Base-by-base conservation (phyloP, 2,113 vertebrate species). In the Varanus salvator region DNA sequence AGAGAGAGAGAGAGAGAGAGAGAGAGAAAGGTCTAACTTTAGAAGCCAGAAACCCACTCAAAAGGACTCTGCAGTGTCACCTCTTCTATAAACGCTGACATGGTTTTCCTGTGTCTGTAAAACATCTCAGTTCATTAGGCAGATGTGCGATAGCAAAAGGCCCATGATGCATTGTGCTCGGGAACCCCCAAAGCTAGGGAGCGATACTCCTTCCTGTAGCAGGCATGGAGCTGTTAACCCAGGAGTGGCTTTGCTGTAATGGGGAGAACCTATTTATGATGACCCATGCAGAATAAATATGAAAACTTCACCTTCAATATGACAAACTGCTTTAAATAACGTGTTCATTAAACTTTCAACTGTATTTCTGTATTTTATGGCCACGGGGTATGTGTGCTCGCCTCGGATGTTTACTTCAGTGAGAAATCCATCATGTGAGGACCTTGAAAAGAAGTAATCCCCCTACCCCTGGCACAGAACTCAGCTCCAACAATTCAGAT, bases 321-420 rank as follows among this genome's bases (percentile, higher is more conserved):
- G 97, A 97, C 97, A 97, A 71, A 97, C 96, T 93, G 97, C 97
- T 97, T 97, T 97, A 98, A 98, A 97, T 97, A 96, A 97, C 97
- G 96, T 97, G 97, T 98, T 97, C 97, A 98, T 98, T 97, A 97
- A 98, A 98, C 97, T 97, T 97, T 97, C 97, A 98, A 97, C 97
- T 97, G 96, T 97, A 97, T 97, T 98, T 97, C 97, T 98, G 97
- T 96, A 97, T 97, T 97, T 97, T 97, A 98, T 97, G 97, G 96
- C 96, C 91, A 71, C 96, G 97, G 97, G 97, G 96, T 97, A 97
- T 97, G 97, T 97, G 97, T 97, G 97, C 96, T 97, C 96, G 96
- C 97, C 97, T 97, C 95, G 97, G 97, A 98, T 98, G 97, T 98
- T 98, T 98, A 98, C 95, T 97, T 97, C 97, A 97, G 95, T 92